Conservation (phyloP, 2,113 vertebrate genomes). For the Myiozetetes cayanensis region DNA sequence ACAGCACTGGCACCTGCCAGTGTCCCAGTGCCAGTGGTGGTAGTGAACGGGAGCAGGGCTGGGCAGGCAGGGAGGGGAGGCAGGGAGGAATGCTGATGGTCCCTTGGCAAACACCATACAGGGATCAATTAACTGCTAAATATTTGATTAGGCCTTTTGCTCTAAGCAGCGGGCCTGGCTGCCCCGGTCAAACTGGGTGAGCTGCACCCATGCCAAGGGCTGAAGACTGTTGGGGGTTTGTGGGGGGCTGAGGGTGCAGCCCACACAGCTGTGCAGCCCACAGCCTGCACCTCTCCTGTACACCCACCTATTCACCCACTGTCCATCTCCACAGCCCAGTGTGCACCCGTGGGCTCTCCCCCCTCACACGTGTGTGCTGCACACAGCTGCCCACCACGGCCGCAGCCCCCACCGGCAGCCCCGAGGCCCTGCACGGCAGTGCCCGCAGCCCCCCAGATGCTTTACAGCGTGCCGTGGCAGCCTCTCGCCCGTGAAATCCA, state of each 20-base stretch:
- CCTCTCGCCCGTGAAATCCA: conserved; percentile 12
- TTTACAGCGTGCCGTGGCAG: not conserved
- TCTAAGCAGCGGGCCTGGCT: not conserved
- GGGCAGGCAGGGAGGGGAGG: fast-evolving
- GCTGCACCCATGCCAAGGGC: fast-evolving
- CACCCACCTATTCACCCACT: not conserved
- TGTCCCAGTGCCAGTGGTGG: not conserved
- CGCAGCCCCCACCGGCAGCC: not conserved
- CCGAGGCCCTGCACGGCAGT: fast-evolving
- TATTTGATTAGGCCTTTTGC: conserved; percentile 76
- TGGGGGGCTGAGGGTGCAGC: not conserved
- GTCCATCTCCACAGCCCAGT: not conserved
- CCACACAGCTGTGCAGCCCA: no score
- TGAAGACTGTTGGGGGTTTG: not conserved
- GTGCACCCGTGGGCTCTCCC: fast-evolving
- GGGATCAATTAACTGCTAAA: conserved; percentile 80
- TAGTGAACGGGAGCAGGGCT: fast-evolving
- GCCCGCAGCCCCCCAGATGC: not conserved
- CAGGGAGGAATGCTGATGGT: not conserved
- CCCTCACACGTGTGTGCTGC: fast-evolving
- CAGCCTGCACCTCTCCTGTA: not conserved
- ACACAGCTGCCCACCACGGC: fast-evolving
- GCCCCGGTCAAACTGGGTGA: not conserved
- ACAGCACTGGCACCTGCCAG: fast-evolving
- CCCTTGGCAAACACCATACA: conserved; percentile 57